Evolutionary conservation across 2,888 invertebrate species (phyloP).

Genomic region (Odontothrips loti): DNA sequence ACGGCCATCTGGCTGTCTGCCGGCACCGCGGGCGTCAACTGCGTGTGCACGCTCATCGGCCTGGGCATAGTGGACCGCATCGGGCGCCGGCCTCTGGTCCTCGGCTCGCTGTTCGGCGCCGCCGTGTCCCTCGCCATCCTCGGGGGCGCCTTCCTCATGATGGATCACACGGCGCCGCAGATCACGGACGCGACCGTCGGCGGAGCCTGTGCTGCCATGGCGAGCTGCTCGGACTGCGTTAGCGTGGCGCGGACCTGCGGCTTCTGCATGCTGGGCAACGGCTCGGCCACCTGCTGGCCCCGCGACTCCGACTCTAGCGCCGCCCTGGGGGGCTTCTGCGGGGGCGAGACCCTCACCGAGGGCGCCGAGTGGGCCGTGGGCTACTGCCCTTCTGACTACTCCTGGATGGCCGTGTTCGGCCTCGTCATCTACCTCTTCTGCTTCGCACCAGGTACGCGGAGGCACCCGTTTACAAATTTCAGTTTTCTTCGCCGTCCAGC

Average conservation of each 20-base stretch:
- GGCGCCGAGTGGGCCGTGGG: conserved; percentile 45
- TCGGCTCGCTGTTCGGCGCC: conserved; percentile 41
- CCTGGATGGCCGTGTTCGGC: conserved; percentile 48
- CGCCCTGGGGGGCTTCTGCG: neutral
- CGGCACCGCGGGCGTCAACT: conserved; percentile 48
- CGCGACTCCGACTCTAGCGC: conserved; percentile 1
- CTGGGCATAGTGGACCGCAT: conserved; percentile 50
- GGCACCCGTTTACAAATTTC: neutral
- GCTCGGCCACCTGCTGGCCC: conserved; percentile 37
- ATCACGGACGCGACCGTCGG: conserved; percentile 36
- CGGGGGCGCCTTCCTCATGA: conserved; percentile 47
- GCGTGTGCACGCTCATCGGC: conserved; percentile 49
- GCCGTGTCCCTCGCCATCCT: conserved; percentile 45
- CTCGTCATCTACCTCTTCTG: conserved; percentile 48
- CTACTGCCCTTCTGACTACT: conserved; percentile 48
- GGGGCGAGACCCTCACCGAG: neutral
- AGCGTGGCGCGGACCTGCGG: neutral
- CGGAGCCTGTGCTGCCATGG: neutral
- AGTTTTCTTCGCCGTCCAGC: neutral
- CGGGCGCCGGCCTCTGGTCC: conserved; percentile 45
- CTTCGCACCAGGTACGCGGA: conserved; percentile 47
- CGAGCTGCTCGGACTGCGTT: neutral
- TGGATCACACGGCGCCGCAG: conserved; percentile 44
- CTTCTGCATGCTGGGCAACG: conserved; percentile 23
- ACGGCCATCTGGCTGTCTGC: conserved; percentile 51